Conservation (phyloP, 2,888 invertebrate genomes). For the Trissolcus japonicus region DNA sequence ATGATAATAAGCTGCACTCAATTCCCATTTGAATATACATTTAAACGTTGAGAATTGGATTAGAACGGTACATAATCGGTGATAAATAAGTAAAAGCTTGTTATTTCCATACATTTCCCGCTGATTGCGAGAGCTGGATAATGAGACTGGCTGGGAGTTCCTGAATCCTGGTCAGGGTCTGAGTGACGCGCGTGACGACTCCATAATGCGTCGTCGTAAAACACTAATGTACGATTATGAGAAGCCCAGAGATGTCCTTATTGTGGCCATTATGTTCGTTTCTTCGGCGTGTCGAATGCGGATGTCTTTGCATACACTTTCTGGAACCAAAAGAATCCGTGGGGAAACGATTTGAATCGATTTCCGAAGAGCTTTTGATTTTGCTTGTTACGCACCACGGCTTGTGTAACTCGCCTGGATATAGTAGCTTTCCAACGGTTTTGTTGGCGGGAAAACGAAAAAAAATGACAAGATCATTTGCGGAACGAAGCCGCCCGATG, state of each 20-base stretch:
- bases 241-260: conserved; percentile 61
- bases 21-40: neutral
- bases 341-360: conserved; percentile 50
- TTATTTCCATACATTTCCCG: conserved; percentile 30
- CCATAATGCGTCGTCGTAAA: conserved; percentile 71
- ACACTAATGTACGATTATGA: conserved; percentile 74
- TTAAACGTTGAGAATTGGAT: neutral
- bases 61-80: conserved; percentile 9
- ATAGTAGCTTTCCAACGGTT: conserved; percentile 20
- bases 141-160: conserved; percentile 41
- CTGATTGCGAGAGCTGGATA: conserved; percentile 36
- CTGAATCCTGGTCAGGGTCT: conserved; percentile 49
- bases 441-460: conserved; percentile 26
- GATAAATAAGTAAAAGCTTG: conserved; percentile 37
- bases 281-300: conserved; percentile 64
- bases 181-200: conserved; percentile 71
- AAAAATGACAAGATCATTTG: conserved; percentile 48
- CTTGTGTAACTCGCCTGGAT: conserved; percentile 29
- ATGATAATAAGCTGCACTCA: neutral
- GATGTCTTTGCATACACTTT: conserved; percentile 58
- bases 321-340: conserved; percentile 45
- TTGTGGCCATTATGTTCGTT: conserved; percentile 62
- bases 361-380: conserved; percentile 41
- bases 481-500: conserved; percentile 31
- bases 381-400: conserved; percentile 30